These are phyloP conservation scores for Yponomeuta cagnagella DNA, from an alignment of 2,888 invertebrate species.

Conservation along the genomic window DNA sequence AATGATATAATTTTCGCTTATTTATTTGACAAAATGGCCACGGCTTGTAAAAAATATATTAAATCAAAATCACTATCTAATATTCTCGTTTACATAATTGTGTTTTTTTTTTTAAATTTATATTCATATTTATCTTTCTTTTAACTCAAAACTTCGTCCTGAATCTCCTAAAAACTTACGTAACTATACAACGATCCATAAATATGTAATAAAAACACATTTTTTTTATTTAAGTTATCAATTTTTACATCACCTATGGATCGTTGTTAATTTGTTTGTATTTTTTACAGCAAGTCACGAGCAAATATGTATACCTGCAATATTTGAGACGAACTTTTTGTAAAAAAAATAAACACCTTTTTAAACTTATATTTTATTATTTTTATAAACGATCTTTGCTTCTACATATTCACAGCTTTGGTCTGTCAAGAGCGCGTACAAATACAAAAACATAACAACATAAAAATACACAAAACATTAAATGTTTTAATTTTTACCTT, in stretches of 20 bases:
- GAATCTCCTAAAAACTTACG: slow-evolving; percentile 1
- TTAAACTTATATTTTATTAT: slow-evolving; percentile 6
- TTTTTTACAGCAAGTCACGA: not conserved
- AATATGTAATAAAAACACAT: not conserved
- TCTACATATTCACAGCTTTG: slow-evolving; percentile 66
- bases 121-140: slow-evolving; percentile 4
- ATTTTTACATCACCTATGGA: not conserved
- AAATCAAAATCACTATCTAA: slow-evolving; percentile 38
- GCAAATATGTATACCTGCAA: not conserved
- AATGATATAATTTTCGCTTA: slow-evolving; percentile 30
- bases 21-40: slow-evolving; percentile 47
- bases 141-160: not conserved
- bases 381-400: slow-evolving; percentile 46
- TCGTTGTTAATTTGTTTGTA: not conserved
- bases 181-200: not conserved
- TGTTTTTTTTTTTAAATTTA: slow-evolving; percentile 4
- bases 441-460: slow-evolving; percentile 37
- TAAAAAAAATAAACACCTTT: not conserved
- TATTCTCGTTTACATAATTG: slow-evolving; percentile 20
- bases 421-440: slow-evolving; percentile 61
- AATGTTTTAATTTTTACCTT: not conserved
- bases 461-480: not conserved
- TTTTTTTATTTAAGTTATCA: not conserved
- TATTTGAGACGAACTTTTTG: slow-evolving; percentile 3
- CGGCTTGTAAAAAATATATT: slow-evolving; percentile 45